A percentile compares a stretch with the other conserved stretches of the same genome.
phyloP scores from a whole-genome alignment of 2,888 invertebrate genomes.

The Drosophila anomelani region DNA sequence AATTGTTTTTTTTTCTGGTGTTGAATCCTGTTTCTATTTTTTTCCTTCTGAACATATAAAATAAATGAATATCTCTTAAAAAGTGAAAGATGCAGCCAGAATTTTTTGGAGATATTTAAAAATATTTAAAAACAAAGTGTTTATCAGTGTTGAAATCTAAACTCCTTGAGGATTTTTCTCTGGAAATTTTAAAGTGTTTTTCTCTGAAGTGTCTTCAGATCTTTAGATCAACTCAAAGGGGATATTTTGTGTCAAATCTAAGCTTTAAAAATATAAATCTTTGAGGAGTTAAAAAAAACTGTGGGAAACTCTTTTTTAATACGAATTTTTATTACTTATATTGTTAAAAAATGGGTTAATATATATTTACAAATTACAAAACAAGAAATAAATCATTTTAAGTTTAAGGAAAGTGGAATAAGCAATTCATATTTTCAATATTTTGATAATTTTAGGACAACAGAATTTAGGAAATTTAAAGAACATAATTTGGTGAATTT shows the following conservation, averaged over 20 bases:
- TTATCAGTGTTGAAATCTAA: neutral
- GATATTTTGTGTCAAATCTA: neutral
- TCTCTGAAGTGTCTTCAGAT: neutral
- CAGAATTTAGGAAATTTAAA: neutral
- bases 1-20: conserved; percentile 24
- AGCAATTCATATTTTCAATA: neutral
- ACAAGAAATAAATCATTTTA: neutral
- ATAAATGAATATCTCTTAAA: neutral
- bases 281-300: neutral
- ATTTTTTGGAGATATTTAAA: neutral
- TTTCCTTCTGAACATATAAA: neutral
- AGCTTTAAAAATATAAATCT: neutral
- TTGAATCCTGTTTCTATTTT: conserved; percentile 7
- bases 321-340: too few relatives aligned
- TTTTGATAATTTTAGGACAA: neutral
- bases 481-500: neutral
- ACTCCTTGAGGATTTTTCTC: conserved; percentile 4
- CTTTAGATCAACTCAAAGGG: neutral
- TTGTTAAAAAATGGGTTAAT: neutral
- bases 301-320: neutral
- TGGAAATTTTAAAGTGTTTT: neutral
- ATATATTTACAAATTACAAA: neutral
- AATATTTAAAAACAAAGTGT: neutral
- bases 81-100: conserved; percentile 8
- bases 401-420: neutral